Conservation (phyloP, 2,888 invertebrate genomes). For the Lamellibrachia columna region DNA sequence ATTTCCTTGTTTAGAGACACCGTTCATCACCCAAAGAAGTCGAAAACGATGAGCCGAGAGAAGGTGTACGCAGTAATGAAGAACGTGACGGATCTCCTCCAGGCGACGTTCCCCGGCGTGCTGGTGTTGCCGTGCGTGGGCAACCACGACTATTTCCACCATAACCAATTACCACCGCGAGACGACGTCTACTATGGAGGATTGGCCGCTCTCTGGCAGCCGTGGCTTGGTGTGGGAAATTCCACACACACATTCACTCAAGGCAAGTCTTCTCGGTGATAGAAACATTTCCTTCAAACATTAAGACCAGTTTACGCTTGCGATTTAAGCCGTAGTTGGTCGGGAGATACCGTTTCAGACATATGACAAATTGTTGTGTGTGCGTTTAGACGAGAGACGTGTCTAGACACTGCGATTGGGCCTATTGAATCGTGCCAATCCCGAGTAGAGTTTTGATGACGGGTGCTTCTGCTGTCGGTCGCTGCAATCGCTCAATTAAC, state of each 20-base stretch:
- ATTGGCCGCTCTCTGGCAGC: slow-evolving; percentile 24
- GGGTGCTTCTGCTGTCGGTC: too few relatives aligned
- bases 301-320: too few relatives aligned
- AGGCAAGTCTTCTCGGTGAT: slow-evolving; percentile 17
- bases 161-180: slow-evolving; percentile 67
- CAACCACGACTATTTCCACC: slow-evolving; percentile 77
- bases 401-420: too few relatives aligned
- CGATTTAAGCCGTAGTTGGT: too few relatives aligned
- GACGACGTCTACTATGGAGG: slow-evolving; percentile 20
- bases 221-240: slow-evolving; percentile 23
- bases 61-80: neutral
- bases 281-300: neutral
- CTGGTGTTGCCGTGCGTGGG: slow-evolving; percentile 90
- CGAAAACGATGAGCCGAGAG: slow-evolving; percentile 19
- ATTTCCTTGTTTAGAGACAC: slow-evolving; percentile 27
- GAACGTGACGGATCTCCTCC: slow-evolving; percentile 25
- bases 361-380: neutral
- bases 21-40: slow-evolving; percentile 24
- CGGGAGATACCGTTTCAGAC: neutral
- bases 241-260: neutral
- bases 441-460: too few relatives aligned
- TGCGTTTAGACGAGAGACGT: too few relatives aligned
- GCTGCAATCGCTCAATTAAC: too few relatives aligned
- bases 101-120: slow-evolving; percentile 74
- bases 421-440: too few relatives aligned